These are phyloP conservation scores for Chionis minor DNA, from an alignment of 2,113 vertebrate species.

Conservation along the genomic window DNA sequence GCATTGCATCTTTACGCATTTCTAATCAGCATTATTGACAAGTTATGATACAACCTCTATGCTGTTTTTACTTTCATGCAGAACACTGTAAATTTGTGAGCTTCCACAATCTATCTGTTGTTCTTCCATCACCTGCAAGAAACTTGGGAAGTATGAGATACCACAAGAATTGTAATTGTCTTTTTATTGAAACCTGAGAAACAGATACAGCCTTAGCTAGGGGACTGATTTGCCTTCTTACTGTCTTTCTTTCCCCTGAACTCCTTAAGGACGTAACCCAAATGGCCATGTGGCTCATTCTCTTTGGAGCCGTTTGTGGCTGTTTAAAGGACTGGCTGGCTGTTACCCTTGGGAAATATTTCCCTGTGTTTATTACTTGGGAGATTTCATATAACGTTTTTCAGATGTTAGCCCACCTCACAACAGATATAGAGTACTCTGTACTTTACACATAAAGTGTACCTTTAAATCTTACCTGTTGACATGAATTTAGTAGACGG, in stretches of 20 bases:
- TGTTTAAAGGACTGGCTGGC: background rate
- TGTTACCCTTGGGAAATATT: background rate
- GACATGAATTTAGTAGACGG: background rate
- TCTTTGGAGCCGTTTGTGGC: background rate
- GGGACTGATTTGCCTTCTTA: background rate
- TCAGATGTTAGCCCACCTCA: background rate
- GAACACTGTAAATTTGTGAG: background rate
- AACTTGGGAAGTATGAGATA: background rate
- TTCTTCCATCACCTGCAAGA: background rate
- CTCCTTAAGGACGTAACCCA: background rate
- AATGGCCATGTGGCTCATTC: background rate
- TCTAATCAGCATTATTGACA: background rate
- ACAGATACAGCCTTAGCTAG: background rate
- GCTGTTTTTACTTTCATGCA: fast-evolving
- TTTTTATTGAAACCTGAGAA: background rate
- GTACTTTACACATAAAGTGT: background rate
- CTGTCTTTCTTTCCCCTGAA: background rate
- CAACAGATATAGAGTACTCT: background rate
- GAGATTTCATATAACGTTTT: background rate
- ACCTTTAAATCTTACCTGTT: background rate
- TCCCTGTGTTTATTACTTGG: background rate
- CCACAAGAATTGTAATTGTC: background rate
- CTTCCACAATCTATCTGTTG: background rate
- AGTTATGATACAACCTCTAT: background rate
- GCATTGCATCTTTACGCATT: background rate